Percentiles rank a stretch among this genome's conserved stretches.
These are phyloP conservation scores for Mustela nigripes DNA, from an alignment of 2,113 vertebrate species.

Conservation along the genomic window DNA sequence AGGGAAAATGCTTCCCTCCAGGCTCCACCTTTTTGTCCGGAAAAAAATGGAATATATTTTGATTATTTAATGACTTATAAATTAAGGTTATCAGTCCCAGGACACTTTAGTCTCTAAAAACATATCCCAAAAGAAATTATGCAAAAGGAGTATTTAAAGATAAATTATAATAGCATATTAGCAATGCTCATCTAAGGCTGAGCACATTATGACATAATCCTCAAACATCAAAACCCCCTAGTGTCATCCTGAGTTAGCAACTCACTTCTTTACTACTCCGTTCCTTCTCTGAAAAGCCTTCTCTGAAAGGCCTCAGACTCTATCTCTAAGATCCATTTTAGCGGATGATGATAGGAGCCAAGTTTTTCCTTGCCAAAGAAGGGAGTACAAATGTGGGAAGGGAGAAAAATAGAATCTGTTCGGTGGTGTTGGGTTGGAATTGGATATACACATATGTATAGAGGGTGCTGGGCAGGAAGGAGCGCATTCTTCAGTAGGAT, in stretches of 20 bases:
- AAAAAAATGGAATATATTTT: neutral
- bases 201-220: neutral
- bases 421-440: neutral
- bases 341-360: neutral
- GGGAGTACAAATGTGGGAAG: neutral
- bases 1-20: neutral
- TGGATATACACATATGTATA: neutral
- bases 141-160: neutral
- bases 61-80: slow-evolving; percentile 8
- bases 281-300: neutral
- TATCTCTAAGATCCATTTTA: neutral
- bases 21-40: neutral
- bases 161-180: neutral
- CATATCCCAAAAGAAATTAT: slow-evolving; percentile 34
- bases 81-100: neutral
- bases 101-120: slow-evolving; percentile 29
- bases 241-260: too few relatives aligned
- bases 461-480: neutral
- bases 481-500: neutral
- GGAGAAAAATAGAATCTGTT: neutral
- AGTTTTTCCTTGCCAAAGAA: neutral
- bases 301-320: neutral
- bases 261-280: neutral
- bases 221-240: neutral
- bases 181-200: neutral